Evolutionary conservation across 2,797 vertebrate species (phyloP), one percentile per base, ranked within the genome.

Genomic region (Rhyacichthys aspro): DNA sequence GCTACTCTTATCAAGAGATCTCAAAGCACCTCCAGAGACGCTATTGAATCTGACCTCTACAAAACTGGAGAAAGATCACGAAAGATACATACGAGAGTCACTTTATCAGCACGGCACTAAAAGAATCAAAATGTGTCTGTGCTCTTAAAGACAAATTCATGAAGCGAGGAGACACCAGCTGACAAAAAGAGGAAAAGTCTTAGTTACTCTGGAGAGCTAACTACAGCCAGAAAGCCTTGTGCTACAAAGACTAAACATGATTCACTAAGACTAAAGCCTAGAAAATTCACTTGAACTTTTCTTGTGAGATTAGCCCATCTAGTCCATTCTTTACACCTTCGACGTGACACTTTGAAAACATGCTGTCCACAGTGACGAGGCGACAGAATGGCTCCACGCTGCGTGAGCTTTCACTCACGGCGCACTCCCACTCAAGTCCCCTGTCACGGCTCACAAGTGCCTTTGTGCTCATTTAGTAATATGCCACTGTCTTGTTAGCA

Each of bases 381-480:
- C 16, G 46, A 76, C 55, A 70, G 70, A 55, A 49, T 8, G 37
- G 37, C 55, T 81, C 58, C 50, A 12, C 47, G 16, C 49, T 0
- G 37, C 67, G 18, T 57, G 67, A 69, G 78, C 56, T 59, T 50
- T 66, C 41, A 36, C 59, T 72, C 62, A 60, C 33, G 10, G 15
- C 1, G 8, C 45, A 57, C 62, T 16, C 41, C 36, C 49, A 59
- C 49, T 19, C 53, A 32, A n/a, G 32, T 23, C 59, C 19, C 50
- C 72, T 34, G 56, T 74, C 73, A 59, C 10, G 54, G 60, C 43
- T 79, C 44, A 43, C 46, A 34, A 60, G 39, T 69, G 62, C 33
- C 60, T 78, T 72, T 82, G 59, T 74, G 66, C 59, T 67, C 47
- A 44, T 63, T 78, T 53, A 67, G 67, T 63, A 76, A 59, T 14